These are phyloP conservation scores for Pentamera pediparva DNA, from an alignment of 53 echinoderm and acorn worm species.

Conservation along the genomic window DNA sequence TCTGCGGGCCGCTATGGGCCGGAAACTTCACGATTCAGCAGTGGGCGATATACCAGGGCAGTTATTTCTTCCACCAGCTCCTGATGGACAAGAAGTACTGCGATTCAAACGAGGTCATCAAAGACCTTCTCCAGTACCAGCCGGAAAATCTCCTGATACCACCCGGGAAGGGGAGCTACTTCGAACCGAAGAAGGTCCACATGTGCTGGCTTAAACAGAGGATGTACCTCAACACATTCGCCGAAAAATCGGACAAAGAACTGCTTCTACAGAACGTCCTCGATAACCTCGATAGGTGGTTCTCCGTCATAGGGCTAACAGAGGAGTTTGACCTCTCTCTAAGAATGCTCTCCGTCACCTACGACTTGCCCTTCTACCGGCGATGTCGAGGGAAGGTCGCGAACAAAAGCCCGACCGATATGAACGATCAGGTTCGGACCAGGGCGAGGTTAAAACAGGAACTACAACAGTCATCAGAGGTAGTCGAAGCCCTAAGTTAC, in stretches of 20 bases:
- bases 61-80: slow-evolving; percentile 25
- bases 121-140: neutral
- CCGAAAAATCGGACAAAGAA: neutral
- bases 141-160: neutral
- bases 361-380: slow-evolving; percentile 11
- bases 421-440: neutral
- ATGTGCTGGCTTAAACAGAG: slow-evolving; percentile 20
- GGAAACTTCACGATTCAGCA: slow-evolving; percentile 18
- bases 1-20: slow-evolving; percentile 5
- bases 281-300: slow-evolving; percentile 21
- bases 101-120: neutral
- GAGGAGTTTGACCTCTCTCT: slow-evolving; percentile 20
- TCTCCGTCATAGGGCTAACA: slow-evolving; percentile 17
- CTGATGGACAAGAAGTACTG: slow-evolving; percentile 1
- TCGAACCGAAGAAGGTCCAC: neutral
- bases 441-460: neutral
- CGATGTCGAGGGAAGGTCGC: slow-evolving; percentile 1
- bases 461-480: neutral
- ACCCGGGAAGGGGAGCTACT: neutral
- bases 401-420: neutral
- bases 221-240: neutral
- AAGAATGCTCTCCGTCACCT: slow-evolving; percentile 12
- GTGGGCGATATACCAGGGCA: slow-evolving; percentile 30
- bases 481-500: neutral
- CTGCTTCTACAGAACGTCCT: slow-evolving; percentile 7